Conservation (phyloP, 2,888 invertebrate genomes). For the Agrotis ipsilon region DNA sequence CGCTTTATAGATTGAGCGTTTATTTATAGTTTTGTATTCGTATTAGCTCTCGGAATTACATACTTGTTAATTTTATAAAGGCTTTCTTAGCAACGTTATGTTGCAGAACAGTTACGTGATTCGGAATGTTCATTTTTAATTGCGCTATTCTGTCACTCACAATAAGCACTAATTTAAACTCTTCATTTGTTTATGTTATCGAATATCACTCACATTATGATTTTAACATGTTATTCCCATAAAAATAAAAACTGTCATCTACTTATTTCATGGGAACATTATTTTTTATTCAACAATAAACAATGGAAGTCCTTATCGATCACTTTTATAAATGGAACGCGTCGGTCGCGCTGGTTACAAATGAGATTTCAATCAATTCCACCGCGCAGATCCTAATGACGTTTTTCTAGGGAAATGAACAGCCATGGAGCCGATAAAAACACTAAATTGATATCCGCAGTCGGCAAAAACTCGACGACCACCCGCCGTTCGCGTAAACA, state of each 20-base stretch:
- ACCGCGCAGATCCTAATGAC: constrained; percentile 50
- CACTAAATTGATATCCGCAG: constrained; percentile 84
- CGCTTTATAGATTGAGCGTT: constrained; percentile 8
- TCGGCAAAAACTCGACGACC: constrained; percentile 77
- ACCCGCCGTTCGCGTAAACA: constrained; percentile 84
- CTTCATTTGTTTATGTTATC: constrained; percentile 44
- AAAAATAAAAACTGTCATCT: constrained; percentile 10
- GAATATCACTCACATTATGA: constrained; percentile 19
- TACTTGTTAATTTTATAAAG: constrained; percentile 11
- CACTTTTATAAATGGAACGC: constrained; percentile 63
- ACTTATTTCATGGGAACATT: constrained; percentile 21
- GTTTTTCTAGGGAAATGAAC: constrained; percentile 72
- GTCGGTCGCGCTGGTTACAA: constrained; percentile 40
- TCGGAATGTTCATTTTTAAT: constrained; percentile 72
- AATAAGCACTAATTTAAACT: constrained; percentile 23
- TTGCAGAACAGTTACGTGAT: constrained; percentile 43
- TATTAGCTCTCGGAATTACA: background rate
- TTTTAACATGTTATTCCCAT: background rate
- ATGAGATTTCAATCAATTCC: constrained; percentile 50
- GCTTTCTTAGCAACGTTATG: background rate
- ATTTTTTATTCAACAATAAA: constrained; percentile 65
- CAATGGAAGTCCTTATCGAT: constrained; percentile 76
- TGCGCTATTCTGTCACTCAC: constrained; percentile 66
- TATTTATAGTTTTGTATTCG: constrained; percentile 2
- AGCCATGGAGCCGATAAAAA: constrained; percentile 72